Percentiles rank a stretch among this genome's conserved stretches.
Evolutionary conservation across 2,888 invertebrate species (phyloP).

Genomic region (Rhamphomyia laevipes): DNA sequence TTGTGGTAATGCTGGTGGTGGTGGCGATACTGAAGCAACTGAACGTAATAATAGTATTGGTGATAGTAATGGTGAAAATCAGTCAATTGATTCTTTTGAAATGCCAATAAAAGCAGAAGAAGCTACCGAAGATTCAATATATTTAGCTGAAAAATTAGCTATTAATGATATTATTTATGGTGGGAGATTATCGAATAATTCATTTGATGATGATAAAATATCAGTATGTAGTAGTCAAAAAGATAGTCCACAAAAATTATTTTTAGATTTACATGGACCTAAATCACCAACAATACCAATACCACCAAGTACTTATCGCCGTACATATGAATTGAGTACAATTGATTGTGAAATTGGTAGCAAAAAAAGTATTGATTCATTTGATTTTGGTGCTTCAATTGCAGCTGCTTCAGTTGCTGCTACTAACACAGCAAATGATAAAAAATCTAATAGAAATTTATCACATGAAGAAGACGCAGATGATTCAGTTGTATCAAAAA

Average conservation of each 20-base stretch:
- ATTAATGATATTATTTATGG: constrained; percentile 40
- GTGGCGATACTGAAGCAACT: constrained; percentile 15
- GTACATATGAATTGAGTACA: constrained; percentile 41
- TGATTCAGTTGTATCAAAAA: constrained; percentile 32
- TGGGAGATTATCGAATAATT: constrained; percentile 28
- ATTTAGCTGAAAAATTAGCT: constrained; percentile 40
- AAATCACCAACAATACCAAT: constrained; percentile 64
- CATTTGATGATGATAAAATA: constrained; percentile 30
- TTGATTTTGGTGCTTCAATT: constrained; percentile 27
- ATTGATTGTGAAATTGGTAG: constrained; percentile 54
- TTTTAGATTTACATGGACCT: constrained; percentile 21
- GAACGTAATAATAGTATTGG: constrained; percentile 8
- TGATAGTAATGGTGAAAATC: constrained; percentile 29
- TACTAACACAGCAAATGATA: neutral
- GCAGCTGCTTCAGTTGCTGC: neutral
- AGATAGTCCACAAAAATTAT: constrained; percentile 19
- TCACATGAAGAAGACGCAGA: constrained; percentile 10
- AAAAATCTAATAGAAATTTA: neutral
- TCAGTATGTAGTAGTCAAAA: constrained; percentile 27
- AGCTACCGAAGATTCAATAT: constrained; percentile 38
- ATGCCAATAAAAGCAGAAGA: constrained; percentile 42
- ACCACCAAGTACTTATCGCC: constrained; percentile 42
- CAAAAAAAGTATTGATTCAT: constrained; percentile 41
- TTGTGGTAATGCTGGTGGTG: constrained; percentile 18
- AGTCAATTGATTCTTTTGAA: constrained; percentile 38